Conservation (phyloP, 1,140 invertebrate genomes). For the Drosophila aff. region DNA sequence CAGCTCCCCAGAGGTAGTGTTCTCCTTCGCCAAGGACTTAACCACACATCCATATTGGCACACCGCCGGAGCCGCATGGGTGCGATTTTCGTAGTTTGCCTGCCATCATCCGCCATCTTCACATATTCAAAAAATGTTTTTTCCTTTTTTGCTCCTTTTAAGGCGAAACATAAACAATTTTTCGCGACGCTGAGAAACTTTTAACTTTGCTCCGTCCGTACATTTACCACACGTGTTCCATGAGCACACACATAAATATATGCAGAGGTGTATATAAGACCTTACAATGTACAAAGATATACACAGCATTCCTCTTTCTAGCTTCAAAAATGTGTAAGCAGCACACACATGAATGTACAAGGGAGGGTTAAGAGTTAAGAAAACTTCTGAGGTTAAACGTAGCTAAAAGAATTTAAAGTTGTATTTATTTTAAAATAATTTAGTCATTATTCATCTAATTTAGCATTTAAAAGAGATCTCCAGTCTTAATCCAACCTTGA, state of each 20-base stretch:
- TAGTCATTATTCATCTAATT: too few relatives aligned
- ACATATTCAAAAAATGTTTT: conserved; percentile 32
- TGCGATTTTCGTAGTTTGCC: conserved; percentile 32
- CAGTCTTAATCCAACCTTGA: too few relatives aligned
- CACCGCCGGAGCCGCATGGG: conserved; percentile 27
- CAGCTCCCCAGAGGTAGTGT: conserved; percentile 1
- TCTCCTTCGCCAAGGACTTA: conserved; percentile 7
- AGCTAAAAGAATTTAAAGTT: neutral
- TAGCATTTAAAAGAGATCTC: neutral
- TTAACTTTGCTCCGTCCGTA: conserved; percentile 19
- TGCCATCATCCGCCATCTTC: conserved; percentile 17
- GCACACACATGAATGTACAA: neutral
- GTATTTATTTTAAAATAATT: neutral
- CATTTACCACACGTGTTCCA: conserved; percentile 29
- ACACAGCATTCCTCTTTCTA: neutral
- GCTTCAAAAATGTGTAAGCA: neutral
- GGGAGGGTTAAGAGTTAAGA: neutral
- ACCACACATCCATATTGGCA: conserved; percentile 25
- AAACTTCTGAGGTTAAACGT: neutral
- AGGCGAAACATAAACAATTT: conserved; percentile 50
- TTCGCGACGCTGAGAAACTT: conserved; percentile 48
- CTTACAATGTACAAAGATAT: neutral
- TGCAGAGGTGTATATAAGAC: neutral
- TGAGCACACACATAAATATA: neutral
- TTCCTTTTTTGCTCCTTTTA: conserved; percentile 15